phyloP scores from a whole-genome alignment of 2,113 vertebrate genomes.

The Agelaius phoeniceus region DNA sequence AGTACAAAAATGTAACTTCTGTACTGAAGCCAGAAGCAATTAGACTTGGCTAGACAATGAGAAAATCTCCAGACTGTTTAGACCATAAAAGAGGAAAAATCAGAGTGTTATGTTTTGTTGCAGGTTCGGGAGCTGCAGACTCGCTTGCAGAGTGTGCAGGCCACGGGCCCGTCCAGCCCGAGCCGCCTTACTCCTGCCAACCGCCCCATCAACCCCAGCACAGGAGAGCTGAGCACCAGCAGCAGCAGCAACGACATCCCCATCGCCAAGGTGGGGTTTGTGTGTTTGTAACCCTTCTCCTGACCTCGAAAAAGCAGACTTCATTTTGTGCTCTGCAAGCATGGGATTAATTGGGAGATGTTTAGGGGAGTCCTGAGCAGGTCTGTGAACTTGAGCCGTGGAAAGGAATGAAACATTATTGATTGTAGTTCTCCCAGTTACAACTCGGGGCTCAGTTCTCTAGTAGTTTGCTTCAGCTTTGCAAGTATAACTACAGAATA shows the following conservation, averaged over 20 bases:
- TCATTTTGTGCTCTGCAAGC: background rate
- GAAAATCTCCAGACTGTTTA: background rate
- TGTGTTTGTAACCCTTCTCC: background rate
- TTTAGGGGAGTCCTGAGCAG: background rate
- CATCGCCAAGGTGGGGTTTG: constrained; percentile 82
- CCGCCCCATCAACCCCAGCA: constrained; percentile 86
- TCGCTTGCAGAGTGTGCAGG: constrained; percentile 83
- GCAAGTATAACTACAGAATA: background rate
- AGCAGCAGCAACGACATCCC: constrained; percentile 90
- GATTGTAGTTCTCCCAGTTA: background rate
- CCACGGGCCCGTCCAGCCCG: constrained; percentile 80
- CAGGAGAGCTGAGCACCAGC: constrained; percentile 88
- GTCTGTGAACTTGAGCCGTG: background rate
- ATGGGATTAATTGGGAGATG: background rate
- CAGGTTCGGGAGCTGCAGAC: constrained; percentile 88
- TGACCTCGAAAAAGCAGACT: background rate
- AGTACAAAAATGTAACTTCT: background rate
- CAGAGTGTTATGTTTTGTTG: background rate
- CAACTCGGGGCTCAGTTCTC: background rate
- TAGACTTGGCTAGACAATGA: background rate
- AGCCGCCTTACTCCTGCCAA: constrained; percentile 77
- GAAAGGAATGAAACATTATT: background rate
- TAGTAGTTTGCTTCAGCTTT: constrained; percentile 32
- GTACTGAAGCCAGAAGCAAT: background rate
- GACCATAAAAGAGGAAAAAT: background rate